These are phyloP conservation scores for Eupleurogrammus muticus DNA, from an alignment of 2,797 vertebrate genomes.

Conservation along the genomic window DNA sequence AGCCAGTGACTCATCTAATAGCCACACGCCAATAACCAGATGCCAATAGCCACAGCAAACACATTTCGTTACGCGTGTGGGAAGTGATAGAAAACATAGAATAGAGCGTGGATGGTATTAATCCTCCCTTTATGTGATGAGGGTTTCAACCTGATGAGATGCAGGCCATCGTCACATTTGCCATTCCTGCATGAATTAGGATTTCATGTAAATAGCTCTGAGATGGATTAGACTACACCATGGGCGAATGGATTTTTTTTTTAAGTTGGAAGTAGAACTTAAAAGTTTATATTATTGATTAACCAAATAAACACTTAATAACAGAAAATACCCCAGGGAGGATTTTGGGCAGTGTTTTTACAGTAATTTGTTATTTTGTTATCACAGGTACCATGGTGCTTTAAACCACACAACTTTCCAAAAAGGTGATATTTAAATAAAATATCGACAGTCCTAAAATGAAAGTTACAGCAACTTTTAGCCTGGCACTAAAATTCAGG, in stretches of 20 bases:
- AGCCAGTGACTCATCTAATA: constrained; percentile 53
- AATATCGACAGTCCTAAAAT: too few species aligned
- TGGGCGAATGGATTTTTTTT: not conserved
- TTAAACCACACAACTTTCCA: not conserved
- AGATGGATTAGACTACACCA: constrained; percentile 2
- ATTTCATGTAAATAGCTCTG: constrained; percentile 31
- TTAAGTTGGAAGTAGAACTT: constrained; percentile 1
- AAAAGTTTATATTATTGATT: not conserved
- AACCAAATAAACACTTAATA: not conserved
- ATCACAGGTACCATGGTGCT: not conserved
- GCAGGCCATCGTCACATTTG: constrained; percentile 31
- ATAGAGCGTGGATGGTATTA: constrained; percentile 26
- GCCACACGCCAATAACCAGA: constrained; percentile 30
- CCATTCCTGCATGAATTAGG: constrained; percentile 40
- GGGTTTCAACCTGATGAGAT: constrained; percentile 50
- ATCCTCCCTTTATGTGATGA: constrained; percentile 21
- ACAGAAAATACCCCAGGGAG: too few species aligned
- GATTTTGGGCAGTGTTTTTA: not conserved
- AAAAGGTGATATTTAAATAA: too few species aligned
- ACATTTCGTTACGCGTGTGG: constrained; percentile 27
- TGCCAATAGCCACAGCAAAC: constrained; percentile 54
- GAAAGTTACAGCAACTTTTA: too few species aligned
- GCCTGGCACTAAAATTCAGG: too few species aligned
- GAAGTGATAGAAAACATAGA: constrained; percentile 45
- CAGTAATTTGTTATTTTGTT: not conserved